A percentile compares a stretch with the other conserved stretches of the same genome.
These are phyloP conservation scores for Psix sp. DNA, from an alignment of 1,140 invertebrate species.

Conservation along the genomic window DNA sequence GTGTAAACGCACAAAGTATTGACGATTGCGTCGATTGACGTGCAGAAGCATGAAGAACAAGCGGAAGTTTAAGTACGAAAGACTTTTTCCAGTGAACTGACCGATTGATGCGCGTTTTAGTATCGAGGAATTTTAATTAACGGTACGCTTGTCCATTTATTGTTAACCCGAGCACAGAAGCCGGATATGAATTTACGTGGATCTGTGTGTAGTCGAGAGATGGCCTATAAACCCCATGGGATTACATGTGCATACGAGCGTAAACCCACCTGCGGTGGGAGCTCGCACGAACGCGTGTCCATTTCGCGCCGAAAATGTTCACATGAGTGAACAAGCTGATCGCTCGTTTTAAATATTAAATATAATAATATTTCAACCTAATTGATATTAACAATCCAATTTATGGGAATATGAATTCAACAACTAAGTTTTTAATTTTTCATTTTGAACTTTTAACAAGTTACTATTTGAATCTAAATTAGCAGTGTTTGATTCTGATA, in stretches of 20 bases:
- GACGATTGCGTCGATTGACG: conserved; percentile 17
- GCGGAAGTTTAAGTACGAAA: conserved; percentile 37
- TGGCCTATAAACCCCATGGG: conserved; percentile 71
- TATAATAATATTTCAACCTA: too few species aligned
- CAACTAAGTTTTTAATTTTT: too few species aligned
- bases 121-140: conserved; percentile 69
- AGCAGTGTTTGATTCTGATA: too few species aligned
- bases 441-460: too few species aligned
- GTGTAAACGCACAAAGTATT: conserved; percentile 22
- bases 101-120: conserved; percentile 34
- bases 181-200: conserved; percentile 59
- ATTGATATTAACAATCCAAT: too few species aligned
- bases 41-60: conserved; percentile 11
- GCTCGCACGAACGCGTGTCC: conserved; percentile 44
- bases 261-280: conserved; percentile 59
- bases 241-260: conserved; percentile 70
- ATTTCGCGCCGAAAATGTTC: conserved; percentile 67
- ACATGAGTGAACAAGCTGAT: conserved; percentile 61
- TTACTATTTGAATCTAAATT: too few species aligned
- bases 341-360: conserved; percentile 54
- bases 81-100: conserved; percentile 42
- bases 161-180: conserved; percentile 31
- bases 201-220: conserved; percentile 54
- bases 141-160: conserved; percentile 55
- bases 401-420: too few species aligned